Evolutionary conservation across 2,888 invertebrate species (phyloP).

Genomic region (Synanthedon myopaeformis): DNA sequence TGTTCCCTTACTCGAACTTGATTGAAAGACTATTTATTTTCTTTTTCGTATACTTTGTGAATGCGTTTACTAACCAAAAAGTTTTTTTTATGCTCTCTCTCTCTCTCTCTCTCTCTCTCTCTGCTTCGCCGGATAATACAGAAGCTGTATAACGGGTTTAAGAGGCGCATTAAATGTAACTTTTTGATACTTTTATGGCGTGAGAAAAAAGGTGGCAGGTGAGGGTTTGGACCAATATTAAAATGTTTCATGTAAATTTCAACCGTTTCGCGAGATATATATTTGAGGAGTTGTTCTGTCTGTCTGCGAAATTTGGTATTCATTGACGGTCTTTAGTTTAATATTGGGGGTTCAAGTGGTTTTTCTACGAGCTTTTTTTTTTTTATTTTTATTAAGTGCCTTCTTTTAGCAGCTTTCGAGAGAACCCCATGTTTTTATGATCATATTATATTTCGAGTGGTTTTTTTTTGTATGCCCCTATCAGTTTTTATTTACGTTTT

Average conservation of each 20-base stretch:
- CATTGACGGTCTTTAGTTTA: constrained; percentile 56
- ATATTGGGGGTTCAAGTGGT: constrained; percentile 34
- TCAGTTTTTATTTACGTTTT: not conserved
- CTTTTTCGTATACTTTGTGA: constrained; percentile 14
- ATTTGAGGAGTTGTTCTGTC: constrained; percentile 51
- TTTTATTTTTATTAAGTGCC: not conserved
- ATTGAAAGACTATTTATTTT: constrained; percentile 20
- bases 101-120: too few species aligned
- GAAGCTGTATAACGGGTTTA: constrained; percentile 29
- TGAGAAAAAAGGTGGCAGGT: constrained; percentile 63
- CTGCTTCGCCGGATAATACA: not conserved
- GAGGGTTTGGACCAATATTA: constrained; percentile 49
- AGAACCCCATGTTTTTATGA: not conserved
- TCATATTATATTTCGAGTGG: not conserved
- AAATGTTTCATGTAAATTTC: constrained; percentile 69
- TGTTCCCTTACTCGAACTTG: constrained; percentile 26
- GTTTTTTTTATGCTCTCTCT: constrained; percentile 29
- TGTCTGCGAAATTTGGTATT: constrained; percentile 59
- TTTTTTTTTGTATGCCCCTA: not conserved
- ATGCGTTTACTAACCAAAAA: constrained; percentile 20
- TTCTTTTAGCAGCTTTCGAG: not conserved
- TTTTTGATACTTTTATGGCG: constrained; percentile 46
- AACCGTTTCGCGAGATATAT: constrained; percentile 35
- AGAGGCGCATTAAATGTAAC: constrained; percentile 35
- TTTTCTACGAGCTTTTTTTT: not conserved